Conservation (phyloP, 2,888 invertebrate genomes). For the Galerucella pusilla region DNA sequence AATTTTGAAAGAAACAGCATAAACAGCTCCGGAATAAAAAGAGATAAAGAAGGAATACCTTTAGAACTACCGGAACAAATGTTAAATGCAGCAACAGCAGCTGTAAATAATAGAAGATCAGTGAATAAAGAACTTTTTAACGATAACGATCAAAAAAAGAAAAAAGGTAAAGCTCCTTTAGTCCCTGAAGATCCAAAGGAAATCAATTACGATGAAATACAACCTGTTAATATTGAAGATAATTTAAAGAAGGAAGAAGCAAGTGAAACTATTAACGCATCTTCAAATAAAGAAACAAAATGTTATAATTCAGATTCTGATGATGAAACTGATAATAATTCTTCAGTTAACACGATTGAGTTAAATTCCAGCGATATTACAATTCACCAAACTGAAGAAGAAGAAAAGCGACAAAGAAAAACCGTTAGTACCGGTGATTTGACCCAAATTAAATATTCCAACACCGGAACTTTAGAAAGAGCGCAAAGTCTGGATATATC, state of each 20-base stretch:
- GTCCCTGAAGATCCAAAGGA: conserved; percentile 67
- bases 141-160: conserved; percentile 66
- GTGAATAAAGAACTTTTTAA: conserved; percentile 48
- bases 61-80: conserved; percentile 79
- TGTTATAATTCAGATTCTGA: conserved; percentile 67
- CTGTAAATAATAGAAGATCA: conserved; percentile 75
- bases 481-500: conserved; percentile 85
- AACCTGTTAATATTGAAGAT: conserved; percentile 67
- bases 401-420: conserved; percentile 73
- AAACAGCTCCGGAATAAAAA: conserved; percentile 71
- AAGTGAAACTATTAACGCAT: conserved; percentile 54
- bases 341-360: conserved; percentile 74
- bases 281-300: conserved; percentile 53
- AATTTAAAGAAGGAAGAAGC: conserved; percentile 50
- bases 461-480: conserved; percentile 74
- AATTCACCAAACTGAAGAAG: conserved; percentile 76
- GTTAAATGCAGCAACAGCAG: conserved; percentile 78
- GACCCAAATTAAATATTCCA: conserved; percentile 72
- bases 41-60: conserved; percentile 73
- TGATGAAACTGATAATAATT: conserved; percentile 65
- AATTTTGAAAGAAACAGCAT: conserved; percentile 64
- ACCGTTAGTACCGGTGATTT: conserved; percentile 84
- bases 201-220: conserved; percentile 68
- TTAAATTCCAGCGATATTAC: conserved; percentile 80
- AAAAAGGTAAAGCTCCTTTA: conserved; percentile 80